Conservation (phyloP, 2,797 vertebrate species). For the Rhodeus uyekii region DNA sequence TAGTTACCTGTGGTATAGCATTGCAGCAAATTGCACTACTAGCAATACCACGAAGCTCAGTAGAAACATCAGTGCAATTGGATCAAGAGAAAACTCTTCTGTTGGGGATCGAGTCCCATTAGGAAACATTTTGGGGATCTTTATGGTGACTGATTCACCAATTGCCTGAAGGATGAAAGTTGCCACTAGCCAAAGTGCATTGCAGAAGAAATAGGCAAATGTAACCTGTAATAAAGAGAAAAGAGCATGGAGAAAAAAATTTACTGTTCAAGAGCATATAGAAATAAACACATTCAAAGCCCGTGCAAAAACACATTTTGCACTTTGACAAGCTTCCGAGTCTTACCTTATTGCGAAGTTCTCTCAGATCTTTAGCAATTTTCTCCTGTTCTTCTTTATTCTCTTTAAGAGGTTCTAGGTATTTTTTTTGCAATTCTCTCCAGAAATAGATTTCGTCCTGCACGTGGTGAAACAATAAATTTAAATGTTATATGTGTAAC, state of each 20-base stretch:
- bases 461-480: background rate
- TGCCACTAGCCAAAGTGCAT: constrained; percentile 60
- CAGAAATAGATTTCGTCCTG: constrained; percentile 70
- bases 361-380: constrained; percentile 55
- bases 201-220: constrained; percentile 60
- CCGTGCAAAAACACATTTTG: no score
- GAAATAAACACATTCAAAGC: background rate
- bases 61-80: constrained; percentile 62
- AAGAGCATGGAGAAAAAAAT: background rate
- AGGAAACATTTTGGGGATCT: constrained; percentile 50
- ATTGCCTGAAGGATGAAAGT: constrained; percentile 61
- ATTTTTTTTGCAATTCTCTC: constrained; percentile 58
- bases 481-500: background rate
- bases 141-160: constrained; percentile 41
- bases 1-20: constrained; percentile 62
- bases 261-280: background rate
- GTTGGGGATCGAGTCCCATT: constrained; percentile 7
- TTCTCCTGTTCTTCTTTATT: constrained; percentile 66
- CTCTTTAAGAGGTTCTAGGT: constrained; percentile 67
- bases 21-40: constrained; percentile 56
- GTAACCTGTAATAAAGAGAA: constrained; percentile 49
- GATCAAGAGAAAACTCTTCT: constrained; percentile 53
- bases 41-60: constrained; percentile 56
- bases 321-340: no score
- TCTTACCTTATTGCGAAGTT: constrained; percentile 71